Percentiles rank a stretch among this genome's conserved stretches.
These are phyloP conservation scores for Spermophilus dauricus DNA, from an alignment of 2,113 vertebrate species.

Conservation along the genomic window DNA sequence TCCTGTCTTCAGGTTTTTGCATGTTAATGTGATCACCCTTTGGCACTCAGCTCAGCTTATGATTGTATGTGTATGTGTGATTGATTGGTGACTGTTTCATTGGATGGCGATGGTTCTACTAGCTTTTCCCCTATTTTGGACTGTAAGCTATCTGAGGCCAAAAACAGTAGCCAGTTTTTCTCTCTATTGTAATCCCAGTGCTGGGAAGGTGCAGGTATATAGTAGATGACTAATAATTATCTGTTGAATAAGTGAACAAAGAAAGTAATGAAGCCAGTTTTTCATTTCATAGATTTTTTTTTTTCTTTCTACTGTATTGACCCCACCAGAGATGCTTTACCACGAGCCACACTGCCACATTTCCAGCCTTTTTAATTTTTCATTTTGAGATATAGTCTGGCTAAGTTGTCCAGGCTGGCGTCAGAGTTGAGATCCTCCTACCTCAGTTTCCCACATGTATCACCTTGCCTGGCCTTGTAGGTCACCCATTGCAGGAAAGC, in stretches of 20 bases:
- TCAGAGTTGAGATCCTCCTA: too few species aligned
- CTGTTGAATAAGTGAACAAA: neutral
- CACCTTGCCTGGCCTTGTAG: too few species aligned
- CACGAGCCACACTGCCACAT: too few species aligned
- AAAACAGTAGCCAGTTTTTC: neutral
- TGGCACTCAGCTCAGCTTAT: neutral
- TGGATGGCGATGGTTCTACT: neutral
- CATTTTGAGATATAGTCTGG: too few species aligned
- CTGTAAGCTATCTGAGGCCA: neutral
- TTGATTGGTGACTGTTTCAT: neutral
- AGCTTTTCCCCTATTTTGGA: neutral
- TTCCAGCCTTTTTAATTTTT: too few species aligned
- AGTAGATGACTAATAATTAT: neutral
- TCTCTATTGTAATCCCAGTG: neutral
- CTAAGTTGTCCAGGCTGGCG: too few species aligned
- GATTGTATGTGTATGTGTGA: neutral
- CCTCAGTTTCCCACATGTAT: too few species aligned
- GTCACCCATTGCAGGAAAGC: neutral
- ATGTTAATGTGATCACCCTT: neutral
- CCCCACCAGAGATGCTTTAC: too few species aligned
- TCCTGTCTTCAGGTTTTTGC: neutral
- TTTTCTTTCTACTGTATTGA: too few species aligned
- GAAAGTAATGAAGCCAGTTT: neutral
- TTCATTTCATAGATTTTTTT: neutral
- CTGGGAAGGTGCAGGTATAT: neutral